A percentile compares a stretch with the other conserved stretches of the same genome.
Conservation (phyloP, 2,888 invertebrate species). For the Athetis lepigone region DNA sequence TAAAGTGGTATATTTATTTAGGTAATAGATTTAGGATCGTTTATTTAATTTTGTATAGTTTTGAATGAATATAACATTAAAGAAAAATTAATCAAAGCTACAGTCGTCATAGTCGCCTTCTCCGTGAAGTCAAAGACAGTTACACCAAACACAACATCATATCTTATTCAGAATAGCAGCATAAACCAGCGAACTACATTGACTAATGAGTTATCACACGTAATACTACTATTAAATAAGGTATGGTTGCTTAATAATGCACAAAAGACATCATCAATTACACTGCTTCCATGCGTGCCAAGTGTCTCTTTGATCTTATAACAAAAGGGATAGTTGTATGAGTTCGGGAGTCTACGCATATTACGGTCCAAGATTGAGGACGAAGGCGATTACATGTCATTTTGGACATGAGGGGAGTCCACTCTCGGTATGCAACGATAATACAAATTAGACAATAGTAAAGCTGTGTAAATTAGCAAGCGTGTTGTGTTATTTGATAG, state of each 20-base stretch:
- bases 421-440: constrained; percentile 9
- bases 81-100: not conserved
- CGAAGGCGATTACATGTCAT: constrained; percentile 28
- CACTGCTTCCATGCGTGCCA: constrained; percentile 67
- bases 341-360: constrained; percentile 56
- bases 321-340: constrained; percentile 76
- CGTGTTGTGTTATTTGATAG: too few relatives aligned
- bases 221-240: constrained; percentile 64
- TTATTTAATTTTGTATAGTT: not conserved
- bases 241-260: constrained; percentile 73
- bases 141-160: constrained; percentile 31
- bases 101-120: not conserved
- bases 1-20: too few relatives aligned
- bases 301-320: constrained; percentile 78
- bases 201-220: constrained; percentile 61
- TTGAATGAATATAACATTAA: constrained; percentile 1
- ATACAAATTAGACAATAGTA: constrained; percentile 4
- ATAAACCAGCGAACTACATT: constrained; percentile 36
- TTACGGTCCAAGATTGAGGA: constrained; percentile 45
- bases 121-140: not conserved
- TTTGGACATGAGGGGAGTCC: constrained; percentile 5
- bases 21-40: too few relatives aligned
- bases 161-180: constrained; percentile 37
- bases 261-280: constrained; percentile 76
- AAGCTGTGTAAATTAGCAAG: not conserved